Percentiles rank a stretch among this genome's conserved stretches.
These are phyloP conservation scores for Dolichallabes microphthalmus DNA, from an alignment of 2,113 vertebrate genomes.

Conservation along the genomic window DNA sequence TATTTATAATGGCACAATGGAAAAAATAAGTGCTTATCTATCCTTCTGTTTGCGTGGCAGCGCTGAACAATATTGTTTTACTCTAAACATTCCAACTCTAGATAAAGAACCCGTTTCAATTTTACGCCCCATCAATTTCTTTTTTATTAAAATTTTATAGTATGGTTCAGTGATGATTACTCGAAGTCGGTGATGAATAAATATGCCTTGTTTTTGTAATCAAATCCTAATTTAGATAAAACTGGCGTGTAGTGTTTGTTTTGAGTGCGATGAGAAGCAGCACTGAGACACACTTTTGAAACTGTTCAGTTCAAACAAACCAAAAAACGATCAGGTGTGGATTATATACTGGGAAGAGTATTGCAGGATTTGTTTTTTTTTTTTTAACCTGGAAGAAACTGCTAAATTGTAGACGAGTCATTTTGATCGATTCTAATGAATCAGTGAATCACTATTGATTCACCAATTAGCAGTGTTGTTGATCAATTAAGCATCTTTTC, in stretches of 20 bases:
- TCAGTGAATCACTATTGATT: too few relatives aligned
- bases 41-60: background rate
- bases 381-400: background rate
- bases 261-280: slow-evolving; percentile 53
- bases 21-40: slow-evolving; percentile 27
- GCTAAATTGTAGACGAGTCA: background rate
- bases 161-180: background rate
- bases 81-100: slow-evolving; percentile 25
- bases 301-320: background rate
- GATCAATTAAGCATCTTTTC: too few relatives aligned
- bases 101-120: slow-evolving; percentile 24
- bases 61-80: slow-evolving; percentile 12
- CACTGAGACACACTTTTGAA: background rate
- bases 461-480: too few relatives aligned
- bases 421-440: background rate
- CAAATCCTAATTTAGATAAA: slow-evolving; percentile 4
- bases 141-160: background rate
- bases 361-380: background rate
- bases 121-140: slow-evolving; percentile 32
- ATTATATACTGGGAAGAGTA: slow-evolving; percentile 45
- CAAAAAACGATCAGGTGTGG: background rate
- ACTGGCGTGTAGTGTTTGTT: slow-evolving; percentile 24
- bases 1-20: slow-evolving; percentile 19
- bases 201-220: background rate
- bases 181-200: background rate